Evolutionary conservation across 2,888 invertebrate species (phyloP).

Genomic region (Panorpa germanica): DNA sequence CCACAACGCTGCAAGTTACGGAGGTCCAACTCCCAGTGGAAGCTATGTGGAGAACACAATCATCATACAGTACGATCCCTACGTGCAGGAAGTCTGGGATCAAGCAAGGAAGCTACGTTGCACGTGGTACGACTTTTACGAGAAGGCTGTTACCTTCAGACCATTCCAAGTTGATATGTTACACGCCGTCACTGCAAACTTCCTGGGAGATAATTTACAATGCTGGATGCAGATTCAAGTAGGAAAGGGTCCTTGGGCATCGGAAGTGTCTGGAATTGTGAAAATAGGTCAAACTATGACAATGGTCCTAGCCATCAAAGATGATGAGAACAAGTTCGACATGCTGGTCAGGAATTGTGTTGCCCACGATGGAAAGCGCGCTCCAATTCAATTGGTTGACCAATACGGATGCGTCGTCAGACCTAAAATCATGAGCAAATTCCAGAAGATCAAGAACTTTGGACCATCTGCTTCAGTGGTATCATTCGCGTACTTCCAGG

Average conservation of each 20-base stretch:
- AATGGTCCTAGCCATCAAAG: constrained; percentile 89
- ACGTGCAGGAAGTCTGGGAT: constrained; percentile 92
- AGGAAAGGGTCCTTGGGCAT: constrained; percentile 94
- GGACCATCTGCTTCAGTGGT: constrained; percentile 88
- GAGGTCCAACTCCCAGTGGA: constrained; percentile 77
- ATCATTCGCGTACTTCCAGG: constrained; percentile 90
- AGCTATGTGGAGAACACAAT: constrained; percentile 90
- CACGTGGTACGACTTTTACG: constrained; percentile 93
- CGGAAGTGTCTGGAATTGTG: constrained; percentile 86
- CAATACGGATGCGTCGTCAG: constrained; percentile 85
- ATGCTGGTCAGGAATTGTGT: constrained; percentile 90
- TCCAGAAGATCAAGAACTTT: constrained; percentile 92
- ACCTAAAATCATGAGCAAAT: constrained; percentile 88
- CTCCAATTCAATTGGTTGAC: constrained; percentile 83
- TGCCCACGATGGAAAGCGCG: constrained; percentile 84
- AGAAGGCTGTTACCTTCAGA: constrained; percentile 84
- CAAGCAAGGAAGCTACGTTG: constrained; percentile 75
- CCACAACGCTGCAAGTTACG: constrained; percentile 66
- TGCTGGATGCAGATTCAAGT: constrained; percentile 98
- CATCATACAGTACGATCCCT: constrained; percentile 86
- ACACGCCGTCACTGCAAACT: constrained; percentile 87
- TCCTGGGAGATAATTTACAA: constrained; percentile 85
- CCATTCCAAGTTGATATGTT: constrained; percentile 94
- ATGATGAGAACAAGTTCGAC: constrained; percentile 90
- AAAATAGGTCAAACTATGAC: constrained; percentile 96